Percentiles rank a stretch among this genome's conserved stretches.
Conservation (phyloP, 2,888 invertebrate species). For the Dryobota labecula region DNA sequence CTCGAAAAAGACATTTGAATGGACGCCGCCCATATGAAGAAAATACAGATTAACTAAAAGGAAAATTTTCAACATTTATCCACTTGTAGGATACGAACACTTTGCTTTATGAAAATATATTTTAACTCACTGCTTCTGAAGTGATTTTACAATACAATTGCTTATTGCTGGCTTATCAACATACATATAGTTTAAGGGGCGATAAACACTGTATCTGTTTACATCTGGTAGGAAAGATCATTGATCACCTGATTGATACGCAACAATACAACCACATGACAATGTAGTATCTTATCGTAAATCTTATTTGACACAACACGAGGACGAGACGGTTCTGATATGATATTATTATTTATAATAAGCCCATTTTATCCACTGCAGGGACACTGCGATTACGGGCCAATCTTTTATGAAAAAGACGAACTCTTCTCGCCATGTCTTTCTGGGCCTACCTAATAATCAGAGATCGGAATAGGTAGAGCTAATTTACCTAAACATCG, state of each 20-base stretch:
- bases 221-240: constrained; percentile 68
- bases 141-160: constrained; percentile 68
- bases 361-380: constrained; percentile 1
- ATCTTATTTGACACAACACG: constrained; percentile 66
- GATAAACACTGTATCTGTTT: constrained; percentile 70
- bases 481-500: no score
- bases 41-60: constrained; percentile 20
- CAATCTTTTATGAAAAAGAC: not conserved
- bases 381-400: not conserved
- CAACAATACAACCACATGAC: constrained; percentile 78
- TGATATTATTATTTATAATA: constrained; percentile 6
- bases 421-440: not conserved
- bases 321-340: constrained; percentile 56
- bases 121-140: constrained; percentile 62
- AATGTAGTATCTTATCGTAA: constrained; percentile 71
- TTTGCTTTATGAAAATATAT: constrained; percentile 41
- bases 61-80: constrained; percentile 40
- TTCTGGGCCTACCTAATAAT: not conserved
- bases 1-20: constrained; percentile 15
- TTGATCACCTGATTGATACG: constrained; percentile 79
- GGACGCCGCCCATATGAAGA: constrained; percentile 1
- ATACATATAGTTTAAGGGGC: constrained; percentile 61
- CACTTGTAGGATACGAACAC: constrained; percentile 13
- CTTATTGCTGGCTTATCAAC: constrained; percentile 64
- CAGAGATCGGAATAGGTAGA: no score